These are phyloP conservation scores for Leucoptera coffeella DNA, from an alignment of 2,888 invertebrate genomes.

Conservation along the genomic window DNA sequence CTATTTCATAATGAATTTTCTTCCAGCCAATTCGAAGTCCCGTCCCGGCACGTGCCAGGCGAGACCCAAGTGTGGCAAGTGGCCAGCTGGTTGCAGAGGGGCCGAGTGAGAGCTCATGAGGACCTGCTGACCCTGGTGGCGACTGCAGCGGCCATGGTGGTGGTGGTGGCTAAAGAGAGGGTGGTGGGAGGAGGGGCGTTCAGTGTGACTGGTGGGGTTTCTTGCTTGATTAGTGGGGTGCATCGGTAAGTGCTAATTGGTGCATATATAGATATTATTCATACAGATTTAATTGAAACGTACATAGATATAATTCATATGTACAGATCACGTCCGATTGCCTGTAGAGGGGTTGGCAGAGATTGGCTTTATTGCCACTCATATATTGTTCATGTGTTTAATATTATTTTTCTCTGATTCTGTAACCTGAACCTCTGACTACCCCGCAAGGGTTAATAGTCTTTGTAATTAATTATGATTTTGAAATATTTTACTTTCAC, in stretches of 20 bases:
- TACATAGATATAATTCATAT: no score
- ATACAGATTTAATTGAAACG: no score
- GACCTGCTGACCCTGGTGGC: slow-evolving; percentile 77
- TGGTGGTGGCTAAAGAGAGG: slow-evolving; percentile 78
- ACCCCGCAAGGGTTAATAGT: no score
- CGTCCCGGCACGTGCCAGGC: slow-evolving; percentile 88
- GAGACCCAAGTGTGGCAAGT: slow-evolving; percentile 90
- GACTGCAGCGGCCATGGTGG: slow-evolving; percentile 73
- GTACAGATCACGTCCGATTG: no score
- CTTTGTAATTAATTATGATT: no score
- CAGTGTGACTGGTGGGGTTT: slow-evolving; percentile 29
- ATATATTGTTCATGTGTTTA: no score
- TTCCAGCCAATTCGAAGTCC: slow-evolving; percentile 88
- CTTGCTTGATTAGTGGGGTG: slow-evolving; percentile 22
- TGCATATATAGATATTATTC: background rate
- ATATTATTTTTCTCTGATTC: no score
- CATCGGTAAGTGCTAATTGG: slow-evolving; percentile 22
- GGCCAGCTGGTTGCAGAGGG: slow-evolving; percentile 82
- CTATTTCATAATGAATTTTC: background rate
- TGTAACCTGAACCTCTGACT: no score
- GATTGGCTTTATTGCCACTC: no score
- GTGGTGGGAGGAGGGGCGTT: slow-evolving; percentile 41
- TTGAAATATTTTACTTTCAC: no score
- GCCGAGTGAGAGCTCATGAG: slow-evolving; percentile 70
- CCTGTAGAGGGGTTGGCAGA: no score